Conservation (phyloP, 2,113 vertebrate species). For the Aptenodytes patagonicus region DNA sequence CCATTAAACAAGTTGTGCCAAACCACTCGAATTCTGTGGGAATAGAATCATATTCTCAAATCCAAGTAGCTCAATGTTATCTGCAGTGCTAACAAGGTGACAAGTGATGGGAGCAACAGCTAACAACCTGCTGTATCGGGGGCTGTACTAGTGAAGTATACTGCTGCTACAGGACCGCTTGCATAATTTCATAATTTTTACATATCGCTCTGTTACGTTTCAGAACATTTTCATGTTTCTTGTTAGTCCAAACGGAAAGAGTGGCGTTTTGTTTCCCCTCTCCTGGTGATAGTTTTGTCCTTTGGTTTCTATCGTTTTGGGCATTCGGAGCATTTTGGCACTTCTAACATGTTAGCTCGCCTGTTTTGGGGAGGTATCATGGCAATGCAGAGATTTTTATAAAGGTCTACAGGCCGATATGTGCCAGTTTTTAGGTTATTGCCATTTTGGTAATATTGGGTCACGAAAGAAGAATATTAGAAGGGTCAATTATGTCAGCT, state of each 20-base stretch:
- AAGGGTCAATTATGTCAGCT: neutral
- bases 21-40: neutral
- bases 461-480: neutral
- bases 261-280: accelerated
- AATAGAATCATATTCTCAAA: neutral
- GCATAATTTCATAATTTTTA: neutral
- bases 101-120: neutral
- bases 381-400: neutral
- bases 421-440: neutral
- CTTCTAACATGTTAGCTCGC: neutral
- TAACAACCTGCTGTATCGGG: accelerated
- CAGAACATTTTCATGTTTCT: neutral
- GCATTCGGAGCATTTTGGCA: neutral
- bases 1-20: neutral
- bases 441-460: neutral
- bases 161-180: neutral
- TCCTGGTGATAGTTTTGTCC: neutral
- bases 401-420: neutral
- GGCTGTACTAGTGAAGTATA: neutral
- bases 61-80: neutral
- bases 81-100: neutral
- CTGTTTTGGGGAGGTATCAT: neutral
- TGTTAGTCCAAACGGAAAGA: neutral
- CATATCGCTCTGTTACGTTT: neutral
- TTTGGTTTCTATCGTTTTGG: neutral